Evolutionary conservation across 2,888 invertebrate species (phyloP).

Genomic region (Metalampra italica): DNA sequence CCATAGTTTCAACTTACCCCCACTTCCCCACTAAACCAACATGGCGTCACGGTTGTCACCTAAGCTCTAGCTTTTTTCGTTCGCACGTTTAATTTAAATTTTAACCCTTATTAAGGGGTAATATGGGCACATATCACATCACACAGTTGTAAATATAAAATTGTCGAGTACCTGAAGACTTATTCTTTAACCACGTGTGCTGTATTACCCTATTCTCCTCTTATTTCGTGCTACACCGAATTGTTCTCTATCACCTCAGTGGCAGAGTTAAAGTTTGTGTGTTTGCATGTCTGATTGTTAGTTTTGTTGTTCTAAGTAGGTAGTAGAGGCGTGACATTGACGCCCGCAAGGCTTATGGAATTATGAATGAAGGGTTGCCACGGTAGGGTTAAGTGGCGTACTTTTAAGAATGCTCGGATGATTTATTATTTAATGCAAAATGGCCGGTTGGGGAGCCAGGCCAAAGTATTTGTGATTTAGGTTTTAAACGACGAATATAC

Average conservation of each 20-base stretch:
- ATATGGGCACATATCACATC: slow-evolving; percentile 27
- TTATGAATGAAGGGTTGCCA: slow-evolving; percentile 69
- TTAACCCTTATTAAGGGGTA: slow-evolving; percentile 22
- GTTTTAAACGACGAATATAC: no score
- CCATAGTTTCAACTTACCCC: slow-evolving; percentile 40
- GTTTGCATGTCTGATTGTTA: slow-evolving; percentile 30
- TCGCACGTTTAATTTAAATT: slow-evolving; percentile 12
- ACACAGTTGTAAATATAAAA: slow-evolving; percentile 16
- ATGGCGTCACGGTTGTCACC: slow-evolving; percentile 76
- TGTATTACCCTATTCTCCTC: slow-evolving; percentile 55
- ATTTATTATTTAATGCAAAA: slow-evolving; percentile 60
- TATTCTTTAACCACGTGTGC: slow-evolving; percentile 63
- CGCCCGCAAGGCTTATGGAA: slow-evolving; percentile 67
- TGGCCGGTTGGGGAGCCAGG: slow-evolving; percentile 33
- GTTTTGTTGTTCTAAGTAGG: slow-evolving; percentile 58
- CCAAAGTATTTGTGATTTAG: slow-evolving; percentile 12
- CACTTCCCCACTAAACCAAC: slow-evolving; percentile 64
- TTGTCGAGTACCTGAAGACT: slow-evolving; percentile 54
- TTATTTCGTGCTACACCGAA: slow-evolving; percentile 14
- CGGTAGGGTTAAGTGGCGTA: slow-evolving; percentile 62
- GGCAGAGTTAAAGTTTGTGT: slow-evolving; percentile 26
- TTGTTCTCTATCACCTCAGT: slow-evolving; percentile 9
- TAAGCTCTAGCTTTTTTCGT: slow-evolving; percentile 44
- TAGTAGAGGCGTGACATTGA: slow-evolving; percentile 73
- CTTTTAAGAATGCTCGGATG: slow-evolving; percentile 48